Base-by-base conservation (phyloP, 2,113 vertebrate genomes). In the Zeus faber region DNA sequence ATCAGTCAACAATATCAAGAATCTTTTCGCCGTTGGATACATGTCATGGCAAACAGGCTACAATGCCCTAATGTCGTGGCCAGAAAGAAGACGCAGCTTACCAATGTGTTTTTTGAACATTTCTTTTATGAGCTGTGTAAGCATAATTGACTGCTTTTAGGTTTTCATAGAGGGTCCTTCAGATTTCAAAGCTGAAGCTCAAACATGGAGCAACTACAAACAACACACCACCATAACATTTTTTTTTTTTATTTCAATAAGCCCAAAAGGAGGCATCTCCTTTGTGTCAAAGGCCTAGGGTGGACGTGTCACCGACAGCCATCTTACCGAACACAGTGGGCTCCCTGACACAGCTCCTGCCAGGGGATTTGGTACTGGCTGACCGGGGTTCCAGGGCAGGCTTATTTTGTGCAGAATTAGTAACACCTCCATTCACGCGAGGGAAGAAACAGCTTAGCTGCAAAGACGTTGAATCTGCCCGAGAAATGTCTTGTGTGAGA, bases 241-340 rank as follows among this genome's bases (percentile, higher is more conserved):
- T n/a, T n/a, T n/a, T n/a, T n/a, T n/a, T n/a, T n/a, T n/a, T 27
- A 45, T 55, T 45, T 55, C 53, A 55, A 45, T 29, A 23, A 55
- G 22, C 40, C 40, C 37, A 20, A 22, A 55, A 21, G 37, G 53
- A 31, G 29, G 33, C 24, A 55, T 55, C 39, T 55, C 39, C 37
- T 54, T 54, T 55, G 53, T 55, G 40, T 55, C 53, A 55, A n/a
- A n/a, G n/a, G n/a, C n/a, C n/a, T 55, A 24, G 53, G 53, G 53
- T 44, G 53, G 40, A 31, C 53, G 31, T 37, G 33, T 52, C 4
- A 43, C 40, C 6, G 40, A 43, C 40, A 43, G 18, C 3, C 40
- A 43, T 17, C 6, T 43, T n/a, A n/a, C n/a, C n/a, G n/a, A 43
- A 43, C 40, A 43, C 40, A 43, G 40, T 18, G 40, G 40, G 40